These are phyloP conservation scores for Onychorhynchus coronatus DNA, from an alignment of 2,113 vertebrate genomes.

Conservation along the genomic window DNA sequence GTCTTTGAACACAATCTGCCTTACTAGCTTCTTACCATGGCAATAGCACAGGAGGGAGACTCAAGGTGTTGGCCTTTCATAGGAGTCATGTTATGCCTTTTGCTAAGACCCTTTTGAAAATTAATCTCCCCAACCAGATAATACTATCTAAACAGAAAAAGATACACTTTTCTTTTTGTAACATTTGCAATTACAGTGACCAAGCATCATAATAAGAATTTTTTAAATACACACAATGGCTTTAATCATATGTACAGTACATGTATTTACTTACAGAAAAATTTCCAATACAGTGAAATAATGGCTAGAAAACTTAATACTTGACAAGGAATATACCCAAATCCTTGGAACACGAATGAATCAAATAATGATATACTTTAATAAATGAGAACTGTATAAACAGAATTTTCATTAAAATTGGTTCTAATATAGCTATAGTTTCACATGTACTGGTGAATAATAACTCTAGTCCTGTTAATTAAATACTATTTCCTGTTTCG, in stretches of 20 bases:
- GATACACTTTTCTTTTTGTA: neutral
- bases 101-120: neutral
- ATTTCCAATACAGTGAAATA: neutral
- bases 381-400: neutral
- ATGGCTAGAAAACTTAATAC: neutral
- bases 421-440: neutral
- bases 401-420: neutral
- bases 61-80: neutral
- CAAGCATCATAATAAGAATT: neutral
- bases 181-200: neutral
- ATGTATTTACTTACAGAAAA: neutral
- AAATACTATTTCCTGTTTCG: neutral
- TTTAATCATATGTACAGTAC: neutral
- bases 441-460: neutral
- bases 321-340: neutral
- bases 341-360: neutral
- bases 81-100: neutral
- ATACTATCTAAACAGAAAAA: neutral
- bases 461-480: neutral
- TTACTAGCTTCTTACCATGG: neutral
- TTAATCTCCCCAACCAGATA: neutral
- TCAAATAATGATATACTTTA: neutral
- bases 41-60: neutral
- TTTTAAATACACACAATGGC: neutral
- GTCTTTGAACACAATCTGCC: neutral